Percentiles rank a stretch among this genome's conserved stretches.
These are phyloP conservation scores for Cuculus canorus DNA, from an alignment of 2,797 vertebrate species.

Conservation along the genomic window DNA sequence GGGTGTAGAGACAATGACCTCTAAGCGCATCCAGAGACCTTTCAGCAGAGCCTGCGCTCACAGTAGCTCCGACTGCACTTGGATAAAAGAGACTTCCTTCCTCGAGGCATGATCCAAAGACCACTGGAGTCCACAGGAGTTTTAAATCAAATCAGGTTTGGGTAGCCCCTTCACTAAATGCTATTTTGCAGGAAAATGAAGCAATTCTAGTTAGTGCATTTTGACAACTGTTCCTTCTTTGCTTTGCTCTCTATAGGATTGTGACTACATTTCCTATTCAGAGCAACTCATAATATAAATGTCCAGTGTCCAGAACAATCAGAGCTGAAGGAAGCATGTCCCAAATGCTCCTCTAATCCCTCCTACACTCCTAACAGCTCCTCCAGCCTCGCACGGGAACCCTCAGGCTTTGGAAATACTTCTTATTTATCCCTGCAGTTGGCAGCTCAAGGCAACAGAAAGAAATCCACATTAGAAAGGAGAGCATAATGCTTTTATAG, in stretches of 20 bases:
- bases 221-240: neutral
- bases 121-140: neutral
- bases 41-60: neutral
- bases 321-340: neutral
- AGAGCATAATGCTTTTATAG: conserved; percentile 40
- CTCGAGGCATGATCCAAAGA: neutral
- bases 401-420: conserved; percentile 30
- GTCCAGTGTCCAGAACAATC: neutral
- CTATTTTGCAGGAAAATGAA: neutral
- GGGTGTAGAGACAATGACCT: neutral
- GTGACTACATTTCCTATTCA: neutral
- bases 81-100: neutral
- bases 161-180: neutral
- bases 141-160: neutral
- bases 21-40: neutral
- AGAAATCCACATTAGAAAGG: conserved; percentile 2
- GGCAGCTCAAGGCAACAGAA: conserved; percentile 50
- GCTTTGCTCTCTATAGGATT: neutral
- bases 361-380: conserved; percentile 24
- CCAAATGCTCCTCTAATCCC: conserved; percentile 12
- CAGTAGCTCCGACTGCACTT: neutral
- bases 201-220: neutral
- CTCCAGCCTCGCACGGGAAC: neutral
- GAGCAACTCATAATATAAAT: neutral
- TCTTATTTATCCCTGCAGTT: conserved; percentile 36